These are phyloP conservation scores for Neogobius melanostomus DNA, from an alignment of 2,113 vertebrate genomes.

Conservation along the genomic window DNA sequence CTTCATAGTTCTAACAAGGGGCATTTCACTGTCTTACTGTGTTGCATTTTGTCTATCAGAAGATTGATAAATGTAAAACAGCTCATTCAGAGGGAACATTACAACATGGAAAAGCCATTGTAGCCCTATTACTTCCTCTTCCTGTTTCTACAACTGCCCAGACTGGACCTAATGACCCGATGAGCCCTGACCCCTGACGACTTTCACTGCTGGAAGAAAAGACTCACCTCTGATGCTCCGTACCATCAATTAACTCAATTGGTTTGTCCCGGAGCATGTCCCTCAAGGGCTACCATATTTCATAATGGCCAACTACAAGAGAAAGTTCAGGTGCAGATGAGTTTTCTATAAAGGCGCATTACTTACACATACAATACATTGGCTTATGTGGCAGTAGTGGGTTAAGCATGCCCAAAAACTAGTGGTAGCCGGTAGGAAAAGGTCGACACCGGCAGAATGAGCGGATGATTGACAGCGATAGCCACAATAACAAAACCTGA, in stretches of 20 bases:
- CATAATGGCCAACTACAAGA: background rate
- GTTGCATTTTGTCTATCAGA: too few species aligned
- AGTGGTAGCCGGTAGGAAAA: background rate
- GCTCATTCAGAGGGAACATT: too few species aligned
- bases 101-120: too few species aligned
- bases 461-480: conserved; percentile 57
- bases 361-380: too few species aligned
- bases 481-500: conserved; percentile 52
- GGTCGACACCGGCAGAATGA: conserved; percentile 33
- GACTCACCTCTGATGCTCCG: background rate
- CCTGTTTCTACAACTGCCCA: background rate
- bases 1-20: too few species aligned
- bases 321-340: too few species aligned
- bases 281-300: background rate
- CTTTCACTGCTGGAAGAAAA: background rate
- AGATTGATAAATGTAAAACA: too few species aligned
- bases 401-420: too few species aligned
- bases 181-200: background rate
- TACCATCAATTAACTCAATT: too few species aligned
- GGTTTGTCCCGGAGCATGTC: background rate
- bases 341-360: too few species aligned
- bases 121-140: background rate
- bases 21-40: too few species aligned
- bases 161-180: background rate
- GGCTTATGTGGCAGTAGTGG: too few species aligned